Base-by-base conservation (phyloP, 2,113 vertebrate genomes). In the Antechinus stuartii region DNA sequence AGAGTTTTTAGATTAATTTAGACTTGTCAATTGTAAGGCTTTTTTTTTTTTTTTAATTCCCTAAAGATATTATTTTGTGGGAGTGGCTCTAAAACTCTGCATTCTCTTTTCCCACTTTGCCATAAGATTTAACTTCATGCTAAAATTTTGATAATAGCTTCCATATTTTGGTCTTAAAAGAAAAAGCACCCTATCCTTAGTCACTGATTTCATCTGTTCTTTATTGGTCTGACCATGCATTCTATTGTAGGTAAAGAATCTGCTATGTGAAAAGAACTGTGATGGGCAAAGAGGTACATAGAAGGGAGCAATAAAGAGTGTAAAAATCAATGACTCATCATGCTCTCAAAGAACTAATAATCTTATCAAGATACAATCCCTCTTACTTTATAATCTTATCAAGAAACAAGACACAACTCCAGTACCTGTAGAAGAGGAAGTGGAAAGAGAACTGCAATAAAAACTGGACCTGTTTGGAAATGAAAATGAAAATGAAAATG, bases 1-100 rank as follows among this genome's bases (percentile, higher is more conserved):
- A 84, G 68, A 84, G 68, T n/a, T 84, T 84, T 84, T 84, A 84
- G 68, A n/a, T 84, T 84, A 84, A 84, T 84, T 84, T 84, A 84
- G 68, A 84, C 68, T 84, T 84, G 35, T 84, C 68, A 84, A 84
- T 42, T 84, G n/a, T 84, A 84, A 84, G 22, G 68, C 68, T 61
- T 84, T 84, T 76, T 84, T 84, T 84, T 30, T 27, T 25, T 84
- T 84, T 30, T 27, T 25, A 2, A 84, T 84, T 84, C 19, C 16
- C n/a, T 42, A 84, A 84, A 42, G n/a, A 42, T 84, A 84, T 84
- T n/a, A 84, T 84, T 84, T 84, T 7, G n/a, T 19, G 68, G 68
- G 35, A 84, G 68, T 84, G 68, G 68, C 7, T 42, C 68, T 84
- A 84, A 84, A 84, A 84, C 6, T 84, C n/a, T 23, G n/a, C 19